These are phyloP conservation scores for Pampus argenteus DNA, from an alignment of 2,797 vertebrate species.

Conservation along the genomic window DNA sequence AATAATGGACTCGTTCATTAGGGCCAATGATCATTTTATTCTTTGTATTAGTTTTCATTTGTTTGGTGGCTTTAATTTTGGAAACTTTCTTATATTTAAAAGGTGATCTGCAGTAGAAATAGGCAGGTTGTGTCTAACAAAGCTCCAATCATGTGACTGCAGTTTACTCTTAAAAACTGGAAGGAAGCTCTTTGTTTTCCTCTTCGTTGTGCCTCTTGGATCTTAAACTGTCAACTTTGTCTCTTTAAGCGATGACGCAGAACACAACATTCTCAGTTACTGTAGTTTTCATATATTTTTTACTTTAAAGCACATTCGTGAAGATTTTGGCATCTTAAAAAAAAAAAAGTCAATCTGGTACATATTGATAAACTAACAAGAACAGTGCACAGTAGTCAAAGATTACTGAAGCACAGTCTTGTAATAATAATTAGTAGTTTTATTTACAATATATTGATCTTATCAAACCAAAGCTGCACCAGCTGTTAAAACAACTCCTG, in stretches of 20 bases:
- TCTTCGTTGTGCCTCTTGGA: background rate
- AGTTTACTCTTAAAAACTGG: background rate
- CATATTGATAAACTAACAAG: no score
- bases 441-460: background rate
- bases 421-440: no score
- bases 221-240: background rate
- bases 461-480: background rate
- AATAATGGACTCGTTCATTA: no score
- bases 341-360: no score
- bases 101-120: background rate
- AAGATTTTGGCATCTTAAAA: background rate
- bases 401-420: no score
- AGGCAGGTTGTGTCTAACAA: slow-evolving; percentile 35
- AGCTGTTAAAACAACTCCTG: background rate
- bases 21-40: background rate
- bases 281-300: no score
- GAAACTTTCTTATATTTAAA: background rate
- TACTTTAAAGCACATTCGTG: background rate
- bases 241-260: background rate
- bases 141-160: background rate
- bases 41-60: background rate
- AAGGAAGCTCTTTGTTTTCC: background rate
- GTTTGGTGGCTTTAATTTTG: background rate
- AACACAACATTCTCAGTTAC: background rate
- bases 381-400: no score